Percentiles rank a stretch among this genome's conserved stretches.
Conservation (phyloP, 2,113 vertebrate genomes). For the Gnathonemus echidnorhynchus region DNA sequence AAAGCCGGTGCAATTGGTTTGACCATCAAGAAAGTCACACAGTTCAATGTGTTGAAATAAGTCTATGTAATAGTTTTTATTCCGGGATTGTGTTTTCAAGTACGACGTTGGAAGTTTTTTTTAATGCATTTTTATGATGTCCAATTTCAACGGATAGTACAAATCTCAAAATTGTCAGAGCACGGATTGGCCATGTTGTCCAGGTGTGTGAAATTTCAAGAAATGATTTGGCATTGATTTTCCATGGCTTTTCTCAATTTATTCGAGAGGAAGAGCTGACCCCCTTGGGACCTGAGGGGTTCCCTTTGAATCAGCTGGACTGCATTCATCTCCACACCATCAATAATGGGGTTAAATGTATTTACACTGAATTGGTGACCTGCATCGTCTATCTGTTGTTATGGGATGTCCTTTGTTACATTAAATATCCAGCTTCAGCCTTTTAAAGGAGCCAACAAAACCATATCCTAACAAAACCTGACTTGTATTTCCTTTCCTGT, state of each 20-base stretch:
- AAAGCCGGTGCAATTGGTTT: not conserved
- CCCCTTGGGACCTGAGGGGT: constrained; percentile 24
- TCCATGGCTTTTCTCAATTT: constrained; percentile 35
- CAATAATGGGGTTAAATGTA: constrained; percentile 46
- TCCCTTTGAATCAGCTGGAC: constrained; percentile 32
- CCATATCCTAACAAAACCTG: constrained; percentile 27
- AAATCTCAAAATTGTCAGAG: constrained; percentile 21
- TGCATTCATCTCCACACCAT: constrained; percentile 37
- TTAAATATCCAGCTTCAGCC: constrained; percentile 23
- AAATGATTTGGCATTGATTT: constrained; percentile 44
- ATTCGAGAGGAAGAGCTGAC: constrained; percentile 22
- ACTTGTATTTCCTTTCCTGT: not conserved
- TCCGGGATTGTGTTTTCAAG: constrained; percentile 6
- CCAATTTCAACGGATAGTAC: constrained; percentile 38
- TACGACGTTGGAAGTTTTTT: constrained; percentile 30
- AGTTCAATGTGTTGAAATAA: not conserved
- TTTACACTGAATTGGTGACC: constrained; percentile 42
- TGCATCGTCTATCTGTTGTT: constrained; percentile 42
- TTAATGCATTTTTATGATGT: constrained; percentile 44
- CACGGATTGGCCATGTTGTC: not conserved
- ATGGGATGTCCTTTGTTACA: constrained; percentile 17
- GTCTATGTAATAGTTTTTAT: not conserved
- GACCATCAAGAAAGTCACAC: not conserved
- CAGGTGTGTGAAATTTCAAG: constrained; percentile 35
- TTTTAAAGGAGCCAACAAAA: constrained; percentile 24